Percentiles rank a stretch among this genome's conserved stretches.
These are phyloP conservation scores for Ciona savignyi DNA, from an alignment of 23 tunicate genomes.

Conservation along the genomic window DNA sequence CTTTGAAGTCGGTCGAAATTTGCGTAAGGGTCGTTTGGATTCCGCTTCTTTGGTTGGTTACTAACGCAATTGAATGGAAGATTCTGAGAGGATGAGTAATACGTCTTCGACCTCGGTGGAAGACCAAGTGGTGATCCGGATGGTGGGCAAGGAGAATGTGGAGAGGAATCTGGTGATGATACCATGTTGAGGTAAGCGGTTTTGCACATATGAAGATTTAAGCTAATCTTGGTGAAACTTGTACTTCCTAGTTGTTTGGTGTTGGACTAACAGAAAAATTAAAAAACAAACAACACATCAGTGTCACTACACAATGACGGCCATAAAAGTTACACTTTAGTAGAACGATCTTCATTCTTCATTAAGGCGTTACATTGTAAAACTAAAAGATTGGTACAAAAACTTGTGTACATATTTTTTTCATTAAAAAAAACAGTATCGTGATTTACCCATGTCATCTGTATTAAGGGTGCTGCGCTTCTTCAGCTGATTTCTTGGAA, in stretches of 20 bases:
- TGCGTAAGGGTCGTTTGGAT: constrained; percentile 65
- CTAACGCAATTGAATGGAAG: constrained; percentile 14
- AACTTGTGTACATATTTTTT: neutral
- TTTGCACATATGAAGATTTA: no score
- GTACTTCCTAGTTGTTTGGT: no score
- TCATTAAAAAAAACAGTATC: neutral
- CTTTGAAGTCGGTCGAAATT: constrained; percentile 73
- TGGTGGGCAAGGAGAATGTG: constrained; percentile 17
- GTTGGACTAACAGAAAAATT: no score
- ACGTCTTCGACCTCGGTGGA: constrained; percentile 73
- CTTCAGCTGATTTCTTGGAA: constrained; percentile 15
- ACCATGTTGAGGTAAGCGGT: no score
- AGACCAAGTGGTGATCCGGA: constrained; percentile 30
- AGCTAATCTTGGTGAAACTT: no score
- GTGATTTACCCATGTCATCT: constrained; percentile 10
- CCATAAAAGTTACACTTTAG: no score
- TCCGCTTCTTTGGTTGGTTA: constrained; percentile 15
- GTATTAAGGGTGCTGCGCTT: neutral
- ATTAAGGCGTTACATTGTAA: no score
- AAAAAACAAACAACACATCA: no score
- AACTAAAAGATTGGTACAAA: no score
- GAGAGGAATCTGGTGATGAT: constrained; percentile 5
- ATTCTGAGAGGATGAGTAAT: constrained; percentile 22
- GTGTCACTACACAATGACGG: no score
- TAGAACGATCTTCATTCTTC: no score